Conservation (phyloP, 2,888 invertebrate species). For the Colostygia pectinataria region DNA sequence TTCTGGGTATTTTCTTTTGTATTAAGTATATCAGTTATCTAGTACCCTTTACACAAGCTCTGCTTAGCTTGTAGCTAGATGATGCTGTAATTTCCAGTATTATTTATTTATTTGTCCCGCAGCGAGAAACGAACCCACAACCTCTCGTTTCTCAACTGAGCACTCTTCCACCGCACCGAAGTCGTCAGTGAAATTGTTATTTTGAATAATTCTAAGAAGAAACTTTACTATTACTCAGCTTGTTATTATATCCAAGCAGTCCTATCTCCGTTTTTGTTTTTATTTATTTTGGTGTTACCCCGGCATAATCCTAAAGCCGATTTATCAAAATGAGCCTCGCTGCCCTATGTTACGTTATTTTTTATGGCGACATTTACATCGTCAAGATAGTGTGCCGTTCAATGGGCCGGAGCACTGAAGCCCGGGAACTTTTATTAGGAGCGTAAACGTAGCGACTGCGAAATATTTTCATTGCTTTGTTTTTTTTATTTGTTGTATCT, state of each 20-base stretch:
- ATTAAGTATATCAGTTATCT: too few species aligned
- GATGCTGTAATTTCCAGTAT: too few species aligned
- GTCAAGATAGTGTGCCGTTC: constrained; percentile 37
- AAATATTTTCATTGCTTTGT: constrained; percentile 35
- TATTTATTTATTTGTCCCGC: too few species aligned
- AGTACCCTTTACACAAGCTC: too few species aligned
- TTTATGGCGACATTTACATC: constrained; percentile 23
- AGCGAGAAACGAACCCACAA: too few species aligned
- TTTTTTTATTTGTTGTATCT: constrained; percentile 1
- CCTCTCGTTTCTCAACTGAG: too few species aligned
- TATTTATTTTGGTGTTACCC: neutral
- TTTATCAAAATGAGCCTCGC: constrained; percentile 6
- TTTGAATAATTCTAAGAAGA: too few species aligned
- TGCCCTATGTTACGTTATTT: constrained; percentile 18
- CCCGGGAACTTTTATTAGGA: constrained; percentile 51
- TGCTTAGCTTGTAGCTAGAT: too few species aligned
- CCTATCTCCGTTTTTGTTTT: constrained; percentile 1
- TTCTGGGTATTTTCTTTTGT: too few species aligned
- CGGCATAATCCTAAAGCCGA: constrained; percentile 2
- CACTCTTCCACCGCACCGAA: too few species aligned
- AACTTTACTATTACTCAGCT: too few species aligned
- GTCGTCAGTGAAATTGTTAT: too few species aligned
- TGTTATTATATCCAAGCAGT: neutral
- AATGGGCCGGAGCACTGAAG: constrained; percentile 39
- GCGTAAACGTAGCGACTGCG: constrained; percentile 41